Conservation (phyloP, 1,140 invertebrate genomes). For the Tetragonula clypearis region DNA sequence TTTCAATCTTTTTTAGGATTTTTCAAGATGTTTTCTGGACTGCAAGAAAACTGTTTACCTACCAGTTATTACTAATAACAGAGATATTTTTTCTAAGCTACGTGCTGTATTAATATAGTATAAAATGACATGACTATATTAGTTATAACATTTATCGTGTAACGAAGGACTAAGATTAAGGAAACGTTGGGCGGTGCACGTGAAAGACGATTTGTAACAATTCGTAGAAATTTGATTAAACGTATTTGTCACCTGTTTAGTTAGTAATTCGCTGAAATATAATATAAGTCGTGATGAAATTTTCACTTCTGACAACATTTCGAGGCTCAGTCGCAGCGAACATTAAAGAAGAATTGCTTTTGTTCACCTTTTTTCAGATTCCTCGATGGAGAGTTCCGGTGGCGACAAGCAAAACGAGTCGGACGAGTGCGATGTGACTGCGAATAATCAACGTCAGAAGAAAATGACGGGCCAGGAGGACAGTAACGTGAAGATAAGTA, state of each 20-base stretch:
- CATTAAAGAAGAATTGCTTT: neutral
- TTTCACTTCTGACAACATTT: neutral
- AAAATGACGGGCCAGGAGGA: slow-evolving; percentile 56
- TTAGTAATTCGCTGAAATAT: too few species aligned
- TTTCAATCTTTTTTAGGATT: neutral
- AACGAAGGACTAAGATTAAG: too few species aligned
- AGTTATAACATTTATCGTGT: too few species aligned
- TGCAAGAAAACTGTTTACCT: neutral
- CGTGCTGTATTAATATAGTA: too few species aligned
- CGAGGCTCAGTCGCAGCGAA: neutral
- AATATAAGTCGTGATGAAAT: neutral
- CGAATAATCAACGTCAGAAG: slow-evolving; percentile 38
- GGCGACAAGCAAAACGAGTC: slow-evolving; percentile 74
- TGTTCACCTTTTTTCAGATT: slow-evolving; percentile 58
- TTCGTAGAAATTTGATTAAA: too few species aligned
- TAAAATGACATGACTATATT: too few species aligned
- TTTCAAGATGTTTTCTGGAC: neutral
- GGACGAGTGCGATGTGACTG: slow-evolving; percentile 70
- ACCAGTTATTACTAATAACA: neutral
- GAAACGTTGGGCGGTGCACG: too few species aligned
- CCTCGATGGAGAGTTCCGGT: slow-evolving; percentile 76
- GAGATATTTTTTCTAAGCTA: neutral
- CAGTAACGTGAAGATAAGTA: slow-evolving; percentile 28
- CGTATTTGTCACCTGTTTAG: too few species aligned
- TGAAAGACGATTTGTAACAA: neutral